Percentiles rank a stretch among this genome's conserved stretches.
Evolutionary conservation across 2,888 invertebrate species (phyloP).

Genomic region (Amblyjoppa fuscipennis): DNA sequence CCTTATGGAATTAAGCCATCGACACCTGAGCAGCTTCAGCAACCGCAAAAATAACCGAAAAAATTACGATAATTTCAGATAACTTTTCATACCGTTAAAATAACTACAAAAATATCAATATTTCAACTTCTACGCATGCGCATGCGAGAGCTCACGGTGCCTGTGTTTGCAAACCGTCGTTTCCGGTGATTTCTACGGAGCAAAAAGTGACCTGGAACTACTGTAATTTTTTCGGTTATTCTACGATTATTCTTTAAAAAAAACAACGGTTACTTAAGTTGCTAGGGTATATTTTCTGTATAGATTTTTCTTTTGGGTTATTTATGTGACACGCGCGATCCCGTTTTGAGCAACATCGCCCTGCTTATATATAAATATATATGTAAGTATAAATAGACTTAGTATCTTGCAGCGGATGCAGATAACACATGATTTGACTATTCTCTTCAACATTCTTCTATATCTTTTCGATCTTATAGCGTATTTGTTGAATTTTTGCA

Average conservation of each 20-base stretch:
- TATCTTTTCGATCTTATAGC: neutral
- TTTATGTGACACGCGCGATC: neutral
- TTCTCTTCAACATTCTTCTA: neutral
- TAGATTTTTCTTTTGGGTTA: neutral
- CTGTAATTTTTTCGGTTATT: too few species aligned
- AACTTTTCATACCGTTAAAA: too few species aligned
- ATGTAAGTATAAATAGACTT: slow-evolving; percentile 2
- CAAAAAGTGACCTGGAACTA: too few species aligned
- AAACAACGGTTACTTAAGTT: too few species aligned
- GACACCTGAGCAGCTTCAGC: neutral
- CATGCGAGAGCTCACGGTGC: too few species aligned
- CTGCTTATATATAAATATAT: slow-evolving; percentile 3
- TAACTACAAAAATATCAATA: neutral
- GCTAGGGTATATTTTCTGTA: neutral
- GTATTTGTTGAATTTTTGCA: neutral
- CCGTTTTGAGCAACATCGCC: neutral
- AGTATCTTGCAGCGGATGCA: neutral
- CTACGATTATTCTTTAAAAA: too few species aligned
- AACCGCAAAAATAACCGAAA: too few species aligned
- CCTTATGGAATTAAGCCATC: neutral
- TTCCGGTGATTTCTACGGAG: too few species aligned
- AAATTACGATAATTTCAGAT: too few species aligned
- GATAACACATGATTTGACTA: neutral
- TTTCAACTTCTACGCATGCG: neutral
- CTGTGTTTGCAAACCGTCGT: too few species aligned